Percentiles rank a stretch among this genome's conserved stretches.
These are phyloP conservation scores for Hemicordylus capensis DNA, from an alignment of 2,113 vertebrate genomes.

Conservation along the genomic window DNA sequence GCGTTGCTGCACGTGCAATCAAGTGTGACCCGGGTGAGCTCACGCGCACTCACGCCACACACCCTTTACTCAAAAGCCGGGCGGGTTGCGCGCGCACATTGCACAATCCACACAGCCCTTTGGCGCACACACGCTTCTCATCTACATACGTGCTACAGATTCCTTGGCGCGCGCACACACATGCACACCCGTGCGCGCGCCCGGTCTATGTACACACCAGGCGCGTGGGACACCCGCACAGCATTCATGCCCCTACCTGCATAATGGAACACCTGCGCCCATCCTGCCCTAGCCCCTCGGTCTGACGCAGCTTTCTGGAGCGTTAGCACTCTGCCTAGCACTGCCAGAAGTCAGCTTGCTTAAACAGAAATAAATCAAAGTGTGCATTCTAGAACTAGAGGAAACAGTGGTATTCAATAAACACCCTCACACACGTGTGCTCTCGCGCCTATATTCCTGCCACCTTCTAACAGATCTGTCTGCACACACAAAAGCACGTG, in stretches of 20 bases:
- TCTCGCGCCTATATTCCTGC: neutral
- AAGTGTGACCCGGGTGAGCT: neutral
- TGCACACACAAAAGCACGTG: neutral
- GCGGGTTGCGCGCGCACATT: neutral
- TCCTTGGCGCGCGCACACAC: neutral
- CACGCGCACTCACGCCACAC: neutral
- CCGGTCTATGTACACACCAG: neutral
- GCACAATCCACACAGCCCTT: neutral
- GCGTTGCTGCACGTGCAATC: constrained; percentile 2
- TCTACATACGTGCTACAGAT: neutral
- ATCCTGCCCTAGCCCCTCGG: no score
- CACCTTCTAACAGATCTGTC: neutral
- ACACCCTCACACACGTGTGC: neutral
- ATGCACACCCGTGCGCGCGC: neutral
- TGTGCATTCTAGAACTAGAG: neutral
- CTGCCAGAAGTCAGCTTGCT: neutral
- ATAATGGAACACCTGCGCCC: neutral
- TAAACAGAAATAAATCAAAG: neutral
- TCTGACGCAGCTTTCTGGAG: neutral
- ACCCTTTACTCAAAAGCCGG: neutral
- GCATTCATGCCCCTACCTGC: neutral
- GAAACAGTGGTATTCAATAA: neutral
- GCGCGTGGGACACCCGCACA: neutral
- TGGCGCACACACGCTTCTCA: neutral
- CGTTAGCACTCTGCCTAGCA: neutral